phyloP scores from a whole-genome alignment of 2,888 invertebrate species.

The Lapara coniferarum region DNA sequence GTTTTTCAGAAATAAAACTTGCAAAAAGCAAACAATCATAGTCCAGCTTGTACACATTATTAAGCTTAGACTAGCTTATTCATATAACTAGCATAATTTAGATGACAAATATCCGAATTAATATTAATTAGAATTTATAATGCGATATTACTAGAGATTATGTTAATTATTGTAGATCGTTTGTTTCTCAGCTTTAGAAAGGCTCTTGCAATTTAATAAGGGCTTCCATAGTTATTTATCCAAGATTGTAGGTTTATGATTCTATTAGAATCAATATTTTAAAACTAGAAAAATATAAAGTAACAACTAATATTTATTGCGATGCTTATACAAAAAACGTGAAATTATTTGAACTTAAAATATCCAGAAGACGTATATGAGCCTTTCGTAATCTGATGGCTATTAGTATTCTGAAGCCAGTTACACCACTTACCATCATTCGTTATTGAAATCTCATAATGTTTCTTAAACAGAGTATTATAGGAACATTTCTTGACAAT shows the following conservation, averaged over 20 bases:
- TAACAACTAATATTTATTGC: neutral
- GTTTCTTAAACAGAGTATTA: neutral
- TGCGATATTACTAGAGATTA: slow-evolving; percentile 14
- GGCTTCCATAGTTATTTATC: slow-evolving; percentile 10
- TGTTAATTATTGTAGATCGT: neutral
- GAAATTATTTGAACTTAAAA: too few relatives aligned
- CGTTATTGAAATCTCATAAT: too few relatives aligned
- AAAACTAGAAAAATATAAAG: neutral
- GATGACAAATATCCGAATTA: slow-evolving; percentile 12
- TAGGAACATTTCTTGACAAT: neutral
- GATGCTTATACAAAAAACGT: too few relatives aligned
- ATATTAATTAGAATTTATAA: slow-evolving; percentile 1
- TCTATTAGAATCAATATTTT: neutral
- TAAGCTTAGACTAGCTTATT: neutral
- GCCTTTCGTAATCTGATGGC: slow-evolving; percentile 15
- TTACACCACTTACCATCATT: neutral
- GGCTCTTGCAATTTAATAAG: slow-evolving; percentile 10
- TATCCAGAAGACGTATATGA: neutral
- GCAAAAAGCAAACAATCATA: neutral
- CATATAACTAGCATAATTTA: slow-evolving; percentile 12
- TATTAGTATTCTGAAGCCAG: slow-evolving; percentile 1
- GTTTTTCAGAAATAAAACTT: neutral
- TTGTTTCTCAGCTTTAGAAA: slow-evolving; percentile 17
- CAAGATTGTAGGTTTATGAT: neutral
- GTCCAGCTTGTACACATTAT: neutral